Evolutionary conservation across 2,113 vertebrate genomes (phyloP).

Genomic region (Oryzias javanicus): DNA sequence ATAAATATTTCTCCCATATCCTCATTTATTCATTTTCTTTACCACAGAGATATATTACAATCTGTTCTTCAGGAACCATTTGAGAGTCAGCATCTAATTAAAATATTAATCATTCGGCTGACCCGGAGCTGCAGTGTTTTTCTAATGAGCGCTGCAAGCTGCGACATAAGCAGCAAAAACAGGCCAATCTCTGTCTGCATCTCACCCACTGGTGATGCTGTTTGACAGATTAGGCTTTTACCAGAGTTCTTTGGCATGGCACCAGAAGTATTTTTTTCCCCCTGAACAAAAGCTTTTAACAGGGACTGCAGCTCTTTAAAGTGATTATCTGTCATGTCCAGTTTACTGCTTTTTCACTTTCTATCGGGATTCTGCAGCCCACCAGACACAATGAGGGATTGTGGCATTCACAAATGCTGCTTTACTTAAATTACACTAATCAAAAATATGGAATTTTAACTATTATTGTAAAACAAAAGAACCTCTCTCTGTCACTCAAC

Average conservation of each 20-base stretch:
- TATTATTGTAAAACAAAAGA: too few relatives aligned
- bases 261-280: conserved; percentile 27
- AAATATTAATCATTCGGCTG: conserved; percentile 20
- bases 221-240: conserved; percentile 46
- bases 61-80: conserved; percentile 15
- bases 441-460: too few relatives aligned
- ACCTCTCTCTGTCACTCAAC: too few relatives aligned
- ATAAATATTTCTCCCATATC: conserved; percentile 1
- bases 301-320: conserved; percentile 19
- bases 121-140: conserved; percentile 19
- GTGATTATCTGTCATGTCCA: not conserved
- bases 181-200: conserved; percentile 4
- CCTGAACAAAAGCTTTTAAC: conserved; percentile 25
- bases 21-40: conserved; percentile 3
- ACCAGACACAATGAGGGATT: not conserved
- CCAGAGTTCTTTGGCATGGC: conserved; percentile 30
- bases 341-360: not conserved
- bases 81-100: conserved; percentile 25
- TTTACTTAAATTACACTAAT: too few relatives aligned
- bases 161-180: conserved; percentile 13
- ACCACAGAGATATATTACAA: conserved; percentile 13
- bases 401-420: too few relatives aligned
- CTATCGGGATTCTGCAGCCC: not conserved
- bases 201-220: not conserved
- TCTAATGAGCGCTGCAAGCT: conserved; percentile 12